Conservation (phyloP, 1,140 invertebrate species). For the Bilobella aurantiaca region DNA sequence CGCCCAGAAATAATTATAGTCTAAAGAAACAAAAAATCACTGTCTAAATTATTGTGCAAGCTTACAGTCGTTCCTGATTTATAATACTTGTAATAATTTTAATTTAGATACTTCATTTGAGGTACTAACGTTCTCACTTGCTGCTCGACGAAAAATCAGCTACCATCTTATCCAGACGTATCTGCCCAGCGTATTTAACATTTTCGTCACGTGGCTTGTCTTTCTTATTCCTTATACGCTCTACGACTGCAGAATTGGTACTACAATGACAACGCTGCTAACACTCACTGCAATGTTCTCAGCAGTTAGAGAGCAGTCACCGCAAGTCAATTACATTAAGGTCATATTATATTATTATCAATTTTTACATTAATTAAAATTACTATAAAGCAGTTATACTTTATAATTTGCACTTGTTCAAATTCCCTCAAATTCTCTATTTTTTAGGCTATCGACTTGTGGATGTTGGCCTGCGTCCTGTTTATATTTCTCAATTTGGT, state of each 20-base stretch:
- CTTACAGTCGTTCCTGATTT: not conserved
- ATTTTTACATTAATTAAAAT: too few relatives aligned
- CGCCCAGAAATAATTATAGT: not conserved
- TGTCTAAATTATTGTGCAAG: not conserved
- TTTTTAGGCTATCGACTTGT: conserved; percentile 60
- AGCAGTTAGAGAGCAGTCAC: not conserved
- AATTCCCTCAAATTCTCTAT: too few relatives aligned
- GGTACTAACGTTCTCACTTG: not conserved
- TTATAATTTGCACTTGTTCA: too few relatives aligned
- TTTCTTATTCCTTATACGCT: conserved; percentile 2
- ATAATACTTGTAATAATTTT: not conserved
- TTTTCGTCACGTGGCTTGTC: conserved; percentile 7
- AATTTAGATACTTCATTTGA: not conserved
- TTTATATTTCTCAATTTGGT: conserved; percentile 60
- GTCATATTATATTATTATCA: too few relatives aligned
- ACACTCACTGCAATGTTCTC: conserved; percentile 11
- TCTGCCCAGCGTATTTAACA: not conserved
- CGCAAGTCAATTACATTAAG: conserved; percentile 51
- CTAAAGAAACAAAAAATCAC: too few relatives aligned
- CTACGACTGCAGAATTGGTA: conserved; percentile 1
- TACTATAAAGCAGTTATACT: too few relatives aligned
- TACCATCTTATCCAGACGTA: conserved; percentile 8
- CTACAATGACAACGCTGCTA: conserved; percentile 12
- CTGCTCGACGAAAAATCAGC: conserved; percentile 1
- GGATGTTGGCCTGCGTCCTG: conserved; percentile 58